Evolutionary conservation across 2,888 invertebrate genomes (phyloP), one percentile per base, ranked within the genome.

Genomic region (Automeris io): DNA sequence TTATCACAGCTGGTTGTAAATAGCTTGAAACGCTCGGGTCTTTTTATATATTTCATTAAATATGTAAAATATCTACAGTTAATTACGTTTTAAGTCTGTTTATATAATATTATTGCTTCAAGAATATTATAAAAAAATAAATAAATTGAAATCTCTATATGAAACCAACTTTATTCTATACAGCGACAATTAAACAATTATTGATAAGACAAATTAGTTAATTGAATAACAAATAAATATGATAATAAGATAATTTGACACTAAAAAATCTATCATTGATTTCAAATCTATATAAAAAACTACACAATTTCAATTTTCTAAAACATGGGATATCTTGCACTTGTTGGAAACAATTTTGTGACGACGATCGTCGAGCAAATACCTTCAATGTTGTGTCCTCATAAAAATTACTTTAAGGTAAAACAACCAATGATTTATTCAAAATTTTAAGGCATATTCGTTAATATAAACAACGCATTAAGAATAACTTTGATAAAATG

Each of bases 161-260:
- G 8, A 5, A 23, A 16, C 13, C 16, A 34, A 23, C 21, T 11
- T 19, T 38, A 42, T 35, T 38, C 18, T 42, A 21, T 33, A 24
- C 12, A 42, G 35, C 24, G 12, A 8, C 23, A 36, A 41, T 34
- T 31, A 36, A n/a, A 33, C 44, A 47, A 45, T 42, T 45, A 49
- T 41, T 40, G 31, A 39, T 32, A 40, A 40, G n/a, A 46, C 37
- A 39, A 31, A 34, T 37, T 18, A 12, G 7, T 16, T 6, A 23
- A 16, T 22, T 16, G 13, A 33, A 34, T 23, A 23, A 12, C 6
- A 6, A 22, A 33, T 22, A 34, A 34, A 34, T 22, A 22, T 13
- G 9, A 34, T 22, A 23, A 13, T 22, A 22, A 21, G n/a, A 22
- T 22, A 22, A 22, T 34, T 34, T 21, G 33, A 34, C 33, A 22